A percentile compares a stretch with the other conserved stretches of the same genome.
These are phyloP conservation scores for Agelas oroides DNA, from an alignment of 37 sponge, comb jelly and placozoan genomes.

Conservation along the genomic window DNA sequence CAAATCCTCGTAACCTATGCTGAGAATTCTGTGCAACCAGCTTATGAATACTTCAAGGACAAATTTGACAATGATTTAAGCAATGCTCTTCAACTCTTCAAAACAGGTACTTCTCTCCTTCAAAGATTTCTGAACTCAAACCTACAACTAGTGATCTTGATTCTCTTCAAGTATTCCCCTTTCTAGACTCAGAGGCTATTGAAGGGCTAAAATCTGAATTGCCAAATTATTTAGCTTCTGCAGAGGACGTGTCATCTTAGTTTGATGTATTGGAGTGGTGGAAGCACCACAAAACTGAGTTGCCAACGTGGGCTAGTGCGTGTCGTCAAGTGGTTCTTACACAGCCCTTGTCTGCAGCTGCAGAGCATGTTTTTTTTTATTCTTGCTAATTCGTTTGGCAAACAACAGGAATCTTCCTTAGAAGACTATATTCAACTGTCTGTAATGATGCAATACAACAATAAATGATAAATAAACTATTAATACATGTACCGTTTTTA, in stretches of 20 bases:
- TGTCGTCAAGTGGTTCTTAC: background rate
- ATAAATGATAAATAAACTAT: no score
- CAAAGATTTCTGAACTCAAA: constrained; percentile 21
- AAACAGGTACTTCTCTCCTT: constrained; percentile 21
- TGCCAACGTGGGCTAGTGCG: constrained; percentile 51
- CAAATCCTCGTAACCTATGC: constrained; percentile 11
- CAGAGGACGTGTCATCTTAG: constrained; percentile 8
- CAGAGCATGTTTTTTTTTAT: constrained; percentile 37
- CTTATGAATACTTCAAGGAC: constrained; percentile 7
- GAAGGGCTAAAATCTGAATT: constrained; percentile 18
- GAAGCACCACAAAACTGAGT: constrained; percentile 14
- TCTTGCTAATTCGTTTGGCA: constrained; percentile 7
- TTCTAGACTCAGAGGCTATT: background rate
- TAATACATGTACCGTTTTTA: no score
- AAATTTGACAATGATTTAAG: background rate
- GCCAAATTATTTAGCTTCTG: constrained; percentile 28
- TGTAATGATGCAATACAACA: constrained; percentile 8
- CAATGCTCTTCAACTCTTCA: constrained; percentile 5
- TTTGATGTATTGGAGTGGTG: constrained; percentile 39
- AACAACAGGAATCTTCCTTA: no score
- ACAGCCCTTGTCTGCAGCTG: constrained; percentile 57
- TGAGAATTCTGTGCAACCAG: constrained; percentile 16
- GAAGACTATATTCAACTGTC: no score
- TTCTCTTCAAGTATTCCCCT: background rate
- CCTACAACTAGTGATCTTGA: constrained; percentile 38